Conservation (phyloP, 1,140 invertebrate species). For the Dinoponera quadriceps region DNA sequence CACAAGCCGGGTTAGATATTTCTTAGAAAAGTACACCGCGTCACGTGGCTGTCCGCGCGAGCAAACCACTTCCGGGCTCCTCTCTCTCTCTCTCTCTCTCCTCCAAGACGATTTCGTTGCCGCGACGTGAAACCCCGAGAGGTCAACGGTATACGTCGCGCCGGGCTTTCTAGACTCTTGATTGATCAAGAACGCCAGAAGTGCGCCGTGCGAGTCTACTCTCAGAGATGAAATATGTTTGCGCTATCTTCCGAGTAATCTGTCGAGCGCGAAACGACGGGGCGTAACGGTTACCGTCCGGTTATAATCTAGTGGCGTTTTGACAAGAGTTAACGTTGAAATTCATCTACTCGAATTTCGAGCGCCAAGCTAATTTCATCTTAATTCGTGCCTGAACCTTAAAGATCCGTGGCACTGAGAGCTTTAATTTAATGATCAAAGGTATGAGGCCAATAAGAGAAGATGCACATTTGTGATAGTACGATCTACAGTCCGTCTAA, state of each 20-base stretch:
- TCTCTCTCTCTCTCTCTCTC: no score
- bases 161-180: conserved; percentile 22
- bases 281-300: conserved; percentile 28
- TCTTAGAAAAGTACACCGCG: conserved; percentile 4
- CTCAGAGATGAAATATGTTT: conserved; percentile 60
- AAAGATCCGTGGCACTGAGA: not conserved
- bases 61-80: conserved; percentile 16
- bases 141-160: conserved; percentile 43
- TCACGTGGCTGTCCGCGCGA: conserved; percentile 16
- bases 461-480: no score
- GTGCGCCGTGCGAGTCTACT: conserved; percentile 4
- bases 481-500: no score
- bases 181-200: conserved; percentile 58
- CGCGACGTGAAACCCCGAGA: conserved; percentile 42
- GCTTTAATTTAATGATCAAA: not conserved
- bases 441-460: no score
- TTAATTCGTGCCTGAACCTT: not conserved
- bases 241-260: conserved; percentile 47
- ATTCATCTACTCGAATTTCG: conserved; percentile 13
- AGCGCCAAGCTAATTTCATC: not conserved
- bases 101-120: conserved; percentile 41
- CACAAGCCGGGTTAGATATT: not conserved
- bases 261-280: conserved; percentile 26
- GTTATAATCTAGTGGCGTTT: conserved; percentile 49
- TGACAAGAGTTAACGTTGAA: conserved; percentile 3